Percentiles rank a stretch among this genome's conserved stretches.
Conservation (phyloP, 2,113 vertebrate genomes). For the Tringa solitaria region DNA sequence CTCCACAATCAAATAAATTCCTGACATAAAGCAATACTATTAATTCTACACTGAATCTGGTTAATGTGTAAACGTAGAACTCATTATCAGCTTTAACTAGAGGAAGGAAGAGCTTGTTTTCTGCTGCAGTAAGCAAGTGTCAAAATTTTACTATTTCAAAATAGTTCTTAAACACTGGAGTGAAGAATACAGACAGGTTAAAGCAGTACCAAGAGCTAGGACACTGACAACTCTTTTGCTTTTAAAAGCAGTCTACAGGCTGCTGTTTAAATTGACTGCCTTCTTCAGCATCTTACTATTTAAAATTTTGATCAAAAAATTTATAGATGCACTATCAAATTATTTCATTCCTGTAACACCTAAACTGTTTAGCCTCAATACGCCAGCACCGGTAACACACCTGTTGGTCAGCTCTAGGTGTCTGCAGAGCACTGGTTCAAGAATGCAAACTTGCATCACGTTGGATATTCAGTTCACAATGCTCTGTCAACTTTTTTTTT, state of each 20-base stretch:
- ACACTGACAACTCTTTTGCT: background rate
- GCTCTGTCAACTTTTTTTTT: background rate
- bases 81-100: background rate
- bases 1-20: background rate
- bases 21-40: background rate
- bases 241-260: background rate
- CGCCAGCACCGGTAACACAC: background rate
- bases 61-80: background rate
- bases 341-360: background rate
- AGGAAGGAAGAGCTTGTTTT: background rate
- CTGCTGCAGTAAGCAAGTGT: background rate
- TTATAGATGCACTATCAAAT: background rate
- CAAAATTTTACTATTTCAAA: slow-evolving; percentile 20
- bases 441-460: background rate
- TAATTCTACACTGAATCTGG: background rate
- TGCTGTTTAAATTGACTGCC: slow-evolving; percentile 7
- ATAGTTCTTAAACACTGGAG: background rate
- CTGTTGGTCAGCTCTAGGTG: background rate
- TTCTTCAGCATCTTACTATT: background rate
- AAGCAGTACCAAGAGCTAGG: background rate
- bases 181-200: background rate
- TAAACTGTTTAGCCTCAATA: background rate
- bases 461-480: background rate
- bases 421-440: background rate
- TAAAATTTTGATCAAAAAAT: background rate